These are phyloP conservation scores for Notechis scutatus DNA, from an alignment of 2,113 vertebrate species.

Conservation along the genomic window DNA sequence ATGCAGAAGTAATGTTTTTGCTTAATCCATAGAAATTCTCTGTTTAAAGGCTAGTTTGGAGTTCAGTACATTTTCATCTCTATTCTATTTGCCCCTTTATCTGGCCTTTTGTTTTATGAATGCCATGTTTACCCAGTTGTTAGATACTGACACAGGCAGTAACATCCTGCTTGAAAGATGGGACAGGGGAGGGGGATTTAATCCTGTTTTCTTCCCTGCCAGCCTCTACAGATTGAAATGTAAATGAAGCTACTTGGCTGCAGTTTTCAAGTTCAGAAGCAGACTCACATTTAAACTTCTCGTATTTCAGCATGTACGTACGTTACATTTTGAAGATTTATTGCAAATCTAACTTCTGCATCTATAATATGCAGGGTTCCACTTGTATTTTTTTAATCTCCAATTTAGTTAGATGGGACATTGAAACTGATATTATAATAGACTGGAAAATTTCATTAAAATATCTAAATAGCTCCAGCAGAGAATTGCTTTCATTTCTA, in stretches of 20 bases:
- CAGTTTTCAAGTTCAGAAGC: constrained; percentile 44
- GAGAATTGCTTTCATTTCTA: constrained; percentile 13
- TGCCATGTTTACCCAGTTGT: constrained; percentile 16
- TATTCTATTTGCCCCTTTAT: not conserved
- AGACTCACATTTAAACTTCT: constrained; percentile 17
- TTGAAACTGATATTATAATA: constrained; percentile 22
- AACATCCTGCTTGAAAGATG: constrained; percentile 22
- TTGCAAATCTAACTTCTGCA: not conserved
- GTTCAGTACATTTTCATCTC: not conserved
- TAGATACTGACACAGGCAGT: constrained; percentile 9
- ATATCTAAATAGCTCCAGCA: constrained; percentile 16
- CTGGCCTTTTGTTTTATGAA: not conserved
- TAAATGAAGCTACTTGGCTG: constrained; percentile 40
- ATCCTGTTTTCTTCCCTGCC: not conserved
- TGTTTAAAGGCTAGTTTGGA: not conserved
- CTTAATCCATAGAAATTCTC: not conserved
- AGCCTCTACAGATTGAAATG: constrained; percentile 34
- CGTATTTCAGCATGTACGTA: not conserved
- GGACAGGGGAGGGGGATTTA: not conserved
- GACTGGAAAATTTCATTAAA: constrained; percentile 24
- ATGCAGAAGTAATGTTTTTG: not conserved
- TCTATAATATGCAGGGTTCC: not conserved
- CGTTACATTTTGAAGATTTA: constrained; percentile 9
- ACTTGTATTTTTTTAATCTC: not conserved
- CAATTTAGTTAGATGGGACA: constrained; percentile 25